Percentiles rank a stretch among this genome's conserved stretches.
These are phyloP conservation scores for Spilogale gracilis DNA, from an alignment of 2,113 vertebrate genomes.

Conservation along the genomic window DNA sequence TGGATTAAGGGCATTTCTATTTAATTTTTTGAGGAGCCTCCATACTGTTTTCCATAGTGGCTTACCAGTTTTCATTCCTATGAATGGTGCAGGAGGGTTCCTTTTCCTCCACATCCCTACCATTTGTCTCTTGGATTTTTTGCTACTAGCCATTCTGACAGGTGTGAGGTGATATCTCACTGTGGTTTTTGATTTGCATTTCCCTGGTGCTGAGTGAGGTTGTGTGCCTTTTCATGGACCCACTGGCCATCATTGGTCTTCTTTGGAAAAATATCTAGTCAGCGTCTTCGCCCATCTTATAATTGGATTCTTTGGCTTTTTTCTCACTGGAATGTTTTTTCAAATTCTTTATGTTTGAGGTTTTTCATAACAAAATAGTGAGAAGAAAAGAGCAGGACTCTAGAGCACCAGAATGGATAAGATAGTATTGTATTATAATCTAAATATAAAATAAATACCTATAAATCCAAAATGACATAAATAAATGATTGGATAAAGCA, in stretches of 20 bases:
- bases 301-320: not conserved
- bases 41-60: not conserved
- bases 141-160: no score
- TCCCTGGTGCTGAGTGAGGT: not conserved
- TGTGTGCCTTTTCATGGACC: not conserved
- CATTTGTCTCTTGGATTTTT: not conserved
- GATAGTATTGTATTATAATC: not conserved
- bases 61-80: not conserved
- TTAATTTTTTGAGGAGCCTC: not conserved
- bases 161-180: not conserved
- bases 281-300: not conserved
- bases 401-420: not conserved
- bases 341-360: not conserved
- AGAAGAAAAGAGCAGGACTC: not conserved
- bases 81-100: no score
- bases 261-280: not conserved
- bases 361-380: not conserved
- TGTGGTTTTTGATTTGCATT: not conserved
- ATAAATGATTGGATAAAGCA: not conserved
- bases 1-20: not conserved
- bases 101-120: not conserved
- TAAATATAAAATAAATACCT: not conserved
- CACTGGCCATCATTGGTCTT: not conserved
- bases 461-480: not conserved
- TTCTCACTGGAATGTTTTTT: not conserved